These are phyloP conservation scores for Drymodes brunneopygia DNA, from an alignment of 2,113 vertebrate genomes.

Conservation along the genomic window DNA sequence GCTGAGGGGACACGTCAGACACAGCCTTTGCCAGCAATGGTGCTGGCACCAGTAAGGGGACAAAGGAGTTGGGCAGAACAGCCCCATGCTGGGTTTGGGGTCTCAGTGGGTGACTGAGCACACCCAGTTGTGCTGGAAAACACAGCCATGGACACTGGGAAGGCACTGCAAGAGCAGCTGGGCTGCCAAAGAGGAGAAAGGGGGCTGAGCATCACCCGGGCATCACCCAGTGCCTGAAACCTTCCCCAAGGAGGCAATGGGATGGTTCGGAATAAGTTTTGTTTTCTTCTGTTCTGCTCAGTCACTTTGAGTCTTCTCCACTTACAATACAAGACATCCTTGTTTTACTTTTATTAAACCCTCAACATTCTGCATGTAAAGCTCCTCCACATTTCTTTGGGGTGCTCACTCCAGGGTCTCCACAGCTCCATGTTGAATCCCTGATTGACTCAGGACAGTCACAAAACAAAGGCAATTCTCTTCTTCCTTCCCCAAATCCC, in stretches of 20 bases:
- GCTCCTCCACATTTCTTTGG: not conserved
- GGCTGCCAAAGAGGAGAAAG: not conserved
- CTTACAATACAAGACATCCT: not conserved
- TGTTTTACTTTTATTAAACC: not conserved
- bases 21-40: not conserved
- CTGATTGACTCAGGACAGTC: not conserved
- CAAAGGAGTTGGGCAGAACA: not conserved
- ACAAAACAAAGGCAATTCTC: not conserved
- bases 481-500: not conserved
- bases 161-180: not conserved
- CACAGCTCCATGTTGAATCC: rapidly evolving
- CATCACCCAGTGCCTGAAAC: not conserved
- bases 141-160: rapidly evolving
- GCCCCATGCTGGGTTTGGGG: not conserved
- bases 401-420: not conserved
- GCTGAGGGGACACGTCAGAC: no score
- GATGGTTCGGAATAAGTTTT: not conserved
- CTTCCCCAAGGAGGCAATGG: rapidly evolving
- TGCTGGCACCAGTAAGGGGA: not conserved
- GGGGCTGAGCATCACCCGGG: not conserved
- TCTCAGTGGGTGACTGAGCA: not conserved
- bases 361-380: not conserved
- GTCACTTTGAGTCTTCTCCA: not conserved
- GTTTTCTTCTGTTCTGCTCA: not conserved
- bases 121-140: not conserved